phyloP scores from a whole-genome alignment of 2,888 invertebrate genomes.

The Smittia sp. region DNA sequence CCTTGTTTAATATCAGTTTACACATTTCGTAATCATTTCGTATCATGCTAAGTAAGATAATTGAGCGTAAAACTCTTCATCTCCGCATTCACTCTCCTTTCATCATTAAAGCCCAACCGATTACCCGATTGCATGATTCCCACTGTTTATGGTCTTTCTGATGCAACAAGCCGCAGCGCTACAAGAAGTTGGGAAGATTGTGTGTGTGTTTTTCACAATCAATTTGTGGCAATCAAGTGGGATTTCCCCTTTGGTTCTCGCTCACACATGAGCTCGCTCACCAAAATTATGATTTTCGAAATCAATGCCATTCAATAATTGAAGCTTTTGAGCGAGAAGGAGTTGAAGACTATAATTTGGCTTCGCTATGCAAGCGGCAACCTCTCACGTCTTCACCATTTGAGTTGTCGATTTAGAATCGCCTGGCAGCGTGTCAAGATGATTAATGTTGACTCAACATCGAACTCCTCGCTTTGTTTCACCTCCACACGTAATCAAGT shows the following conservation, averaged over 20 bases:
- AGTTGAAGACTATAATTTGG: background rate
- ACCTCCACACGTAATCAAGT: background rate
- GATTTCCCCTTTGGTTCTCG: background rate
- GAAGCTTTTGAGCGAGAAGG: background rate
- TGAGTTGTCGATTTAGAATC: background rate
- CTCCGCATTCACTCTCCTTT: background rate
- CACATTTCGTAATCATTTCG: constrained; percentile 12
- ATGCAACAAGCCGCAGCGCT: background rate
- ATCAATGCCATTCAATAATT: constrained; percentile 12
- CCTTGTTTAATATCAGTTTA: constrained; percentile 8
- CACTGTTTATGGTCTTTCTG: background rate
- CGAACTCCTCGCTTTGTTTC: background rate
- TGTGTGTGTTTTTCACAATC: background rate
- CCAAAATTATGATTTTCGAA: background rate
- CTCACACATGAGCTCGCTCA: background rate
- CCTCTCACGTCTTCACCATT: constrained; percentile 4
- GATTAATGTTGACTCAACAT: background rate
- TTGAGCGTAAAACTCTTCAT: background rate
- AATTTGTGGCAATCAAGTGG: background rate
- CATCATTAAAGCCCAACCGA: background rate
- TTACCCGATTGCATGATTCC: constrained; percentile 6
- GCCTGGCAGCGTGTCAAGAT: background rate
- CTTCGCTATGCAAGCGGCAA: background rate
- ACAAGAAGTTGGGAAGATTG: background rate
- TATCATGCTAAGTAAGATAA: constrained; percentile 10